These are phyloP conservation scores for Rhea americana DNA, from an alignment of 2,113 vertebrate genomes.

Conservation along the genomic window DNA sequence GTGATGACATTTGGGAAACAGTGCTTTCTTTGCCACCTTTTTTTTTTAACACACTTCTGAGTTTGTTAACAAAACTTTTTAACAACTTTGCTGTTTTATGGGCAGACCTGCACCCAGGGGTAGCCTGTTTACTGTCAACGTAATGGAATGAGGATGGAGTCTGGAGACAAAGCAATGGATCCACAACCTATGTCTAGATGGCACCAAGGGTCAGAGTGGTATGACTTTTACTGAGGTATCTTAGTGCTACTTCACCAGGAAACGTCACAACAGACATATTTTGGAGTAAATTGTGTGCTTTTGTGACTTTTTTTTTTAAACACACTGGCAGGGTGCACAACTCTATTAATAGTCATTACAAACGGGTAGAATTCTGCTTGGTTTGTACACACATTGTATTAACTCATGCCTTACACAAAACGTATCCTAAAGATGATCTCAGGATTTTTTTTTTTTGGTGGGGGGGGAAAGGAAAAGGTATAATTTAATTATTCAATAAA, in stretches of 20 bases:
- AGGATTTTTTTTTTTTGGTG: background rate
- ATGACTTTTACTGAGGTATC: background rate
- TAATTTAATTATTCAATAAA: conserved; percentile 72
- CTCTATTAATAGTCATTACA: background rate
- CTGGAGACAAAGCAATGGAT: conserved; percentile 50
- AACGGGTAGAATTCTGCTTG: background rate
- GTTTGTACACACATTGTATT: background rate
- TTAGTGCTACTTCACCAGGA: conserved; percentile 39
- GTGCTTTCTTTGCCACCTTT: conserved; percentile 45
- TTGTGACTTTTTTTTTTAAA: background rate
- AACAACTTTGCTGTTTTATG: background rate
- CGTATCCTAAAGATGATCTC: background rate
- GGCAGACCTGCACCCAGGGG: background rate
- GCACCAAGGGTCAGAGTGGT: background rate
- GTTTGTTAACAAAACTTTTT: background rate
- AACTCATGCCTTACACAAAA: background rate
- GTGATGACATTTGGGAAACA: conserved; percentile 13
- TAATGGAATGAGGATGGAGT: conserved; percentile 29
- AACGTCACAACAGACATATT: conserved; percentile 49
- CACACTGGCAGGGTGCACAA: background rate
- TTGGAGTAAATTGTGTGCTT: conserved; percentile 38
- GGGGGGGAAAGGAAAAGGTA: conserved; percentile 58
- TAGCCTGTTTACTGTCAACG: conserved; percentile 34
- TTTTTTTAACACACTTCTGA: background rate
- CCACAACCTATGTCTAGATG: background rate